Evolutionary conservation across 2,888 invertebrate genomes (phyloP).

Genomic region (Leptura quadrifasciata): DNA sequence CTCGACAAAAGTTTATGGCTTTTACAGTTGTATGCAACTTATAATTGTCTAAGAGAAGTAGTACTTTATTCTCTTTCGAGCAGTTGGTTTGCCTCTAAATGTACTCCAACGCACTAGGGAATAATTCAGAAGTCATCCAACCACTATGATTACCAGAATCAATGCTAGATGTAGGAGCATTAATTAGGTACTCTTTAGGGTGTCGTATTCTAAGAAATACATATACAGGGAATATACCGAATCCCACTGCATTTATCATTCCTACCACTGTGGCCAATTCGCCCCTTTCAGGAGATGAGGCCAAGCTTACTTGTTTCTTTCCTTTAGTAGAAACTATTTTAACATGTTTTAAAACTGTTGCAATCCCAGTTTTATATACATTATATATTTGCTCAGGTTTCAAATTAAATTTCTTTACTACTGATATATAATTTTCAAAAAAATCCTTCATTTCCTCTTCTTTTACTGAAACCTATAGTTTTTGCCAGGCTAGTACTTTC

Average conservation of each 20-base stretch:
- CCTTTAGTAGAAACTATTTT: constrained; percentile 8
- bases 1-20: constrained; percentile 63
- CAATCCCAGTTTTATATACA: too few relatives aligned
- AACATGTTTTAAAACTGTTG: neutral
- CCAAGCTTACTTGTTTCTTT: constrained; percentile 8
- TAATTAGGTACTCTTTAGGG: neutral
- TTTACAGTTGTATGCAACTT: constrained; percentile 64
- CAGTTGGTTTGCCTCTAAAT: constrained; percentile 15
- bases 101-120: constrained; percentile 24
- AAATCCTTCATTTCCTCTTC: too few relatives aligned
- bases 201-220: neutral
- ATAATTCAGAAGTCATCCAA: constrained; percentile 31
- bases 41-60: constrained; percentile 61
- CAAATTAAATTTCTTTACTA: too few relatives aligned
- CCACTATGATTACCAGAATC: constrained; percentile 4
- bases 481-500: too few relatives aligned
- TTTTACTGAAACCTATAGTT: too few relatives aligned
- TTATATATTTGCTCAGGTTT: too few relatives aligned
- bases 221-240: neutral
- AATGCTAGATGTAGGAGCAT: constrained; percentile 1
- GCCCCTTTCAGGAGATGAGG: neutral
- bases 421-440: too few relatives aligned
- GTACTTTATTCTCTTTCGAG: constrained; percentile 16
- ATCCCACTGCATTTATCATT: neutral
- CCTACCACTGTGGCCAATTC: neutral